Conservation (phyloP, 2,797 vertebrate species). For the Oreochromis mossambicus region DNA sequence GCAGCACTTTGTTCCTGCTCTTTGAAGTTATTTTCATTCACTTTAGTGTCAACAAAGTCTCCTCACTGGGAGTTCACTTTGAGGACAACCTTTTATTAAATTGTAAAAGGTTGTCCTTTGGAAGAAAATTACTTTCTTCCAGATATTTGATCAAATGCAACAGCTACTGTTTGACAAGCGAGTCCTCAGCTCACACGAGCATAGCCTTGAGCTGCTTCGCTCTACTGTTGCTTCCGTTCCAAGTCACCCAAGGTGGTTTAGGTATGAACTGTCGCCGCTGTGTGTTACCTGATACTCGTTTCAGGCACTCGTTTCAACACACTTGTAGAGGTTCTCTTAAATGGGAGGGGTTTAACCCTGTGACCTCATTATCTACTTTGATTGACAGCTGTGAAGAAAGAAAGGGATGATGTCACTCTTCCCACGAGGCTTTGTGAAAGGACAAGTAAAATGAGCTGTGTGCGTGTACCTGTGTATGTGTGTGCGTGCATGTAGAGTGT, state of each 20-base stretch:
- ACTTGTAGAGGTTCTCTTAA: neutral
- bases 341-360: slow-evolving; percentile 19
- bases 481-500: slow-evolving; percentile 32
- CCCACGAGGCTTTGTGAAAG: slow-evolving; percentile 49
- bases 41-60: neutral
- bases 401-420: slow-evolving; percentile 62
- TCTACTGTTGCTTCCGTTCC: neutral
- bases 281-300: slow-evolving; percentile 3
- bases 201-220: neutral
- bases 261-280: neutral
- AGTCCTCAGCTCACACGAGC: neutral
- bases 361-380: slow-evolving; percentile 48
- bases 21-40: neutral
- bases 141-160: neutral
- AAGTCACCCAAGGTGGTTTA: neutral
- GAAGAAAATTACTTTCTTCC: neutral
- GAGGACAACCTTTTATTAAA: neutral
- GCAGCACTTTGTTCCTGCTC: neutral
- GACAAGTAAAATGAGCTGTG: slow-evolving; percentile 46
- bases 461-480: slow-evolving; percentile 12
- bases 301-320: neutral
- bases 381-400: slow-evolving; percentile 47
- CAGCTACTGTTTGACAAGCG: neutral
- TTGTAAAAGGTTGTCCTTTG: neutral
- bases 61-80: slow-evolving; percentile 1